Percentiles rank a stretch among this genome's conserved stretches.
Evolutionary conservation across 1,140 invertebrate species (phyloP).

Genomic region (Hetaerina americana): DNA sequence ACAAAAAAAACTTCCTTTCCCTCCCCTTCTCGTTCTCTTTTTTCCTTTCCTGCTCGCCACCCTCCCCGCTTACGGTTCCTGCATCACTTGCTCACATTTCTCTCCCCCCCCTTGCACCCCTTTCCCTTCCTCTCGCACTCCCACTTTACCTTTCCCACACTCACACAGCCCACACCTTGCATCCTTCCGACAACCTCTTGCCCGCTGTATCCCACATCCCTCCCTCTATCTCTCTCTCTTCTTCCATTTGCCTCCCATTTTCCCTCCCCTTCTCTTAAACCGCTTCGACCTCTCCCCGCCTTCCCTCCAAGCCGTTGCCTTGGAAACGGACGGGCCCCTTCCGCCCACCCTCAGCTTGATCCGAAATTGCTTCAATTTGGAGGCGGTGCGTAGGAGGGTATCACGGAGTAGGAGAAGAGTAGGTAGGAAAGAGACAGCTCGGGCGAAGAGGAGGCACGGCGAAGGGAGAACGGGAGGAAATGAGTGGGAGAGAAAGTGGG

Average conservation of each 20-base stretch:
- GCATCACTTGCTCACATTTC: no score
- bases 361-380: not conserved
- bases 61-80: no score
- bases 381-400: not conserved
- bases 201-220: not conserved
- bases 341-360: not conserved
- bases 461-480: not conserved
- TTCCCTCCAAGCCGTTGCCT: not conserved
- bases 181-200: not conserved
- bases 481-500: not conserved
- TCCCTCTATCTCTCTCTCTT: no score
- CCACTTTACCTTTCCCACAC: not conserved
- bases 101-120: not conserved
- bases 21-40: no score
- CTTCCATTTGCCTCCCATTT: no score
- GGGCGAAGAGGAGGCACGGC: not conserved
- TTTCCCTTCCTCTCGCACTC: not conserved
- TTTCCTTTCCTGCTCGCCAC: no score
- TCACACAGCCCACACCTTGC: not conserved
- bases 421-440: not conserved
- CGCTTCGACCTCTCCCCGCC: not conserved
- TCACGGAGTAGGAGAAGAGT: not conserved
- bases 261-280: no score
- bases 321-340: not conserved
- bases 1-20: no score